Conservation (phyloP, 2,113 vertebrate genomes). For the Pollimyrus isidori region DNA sequence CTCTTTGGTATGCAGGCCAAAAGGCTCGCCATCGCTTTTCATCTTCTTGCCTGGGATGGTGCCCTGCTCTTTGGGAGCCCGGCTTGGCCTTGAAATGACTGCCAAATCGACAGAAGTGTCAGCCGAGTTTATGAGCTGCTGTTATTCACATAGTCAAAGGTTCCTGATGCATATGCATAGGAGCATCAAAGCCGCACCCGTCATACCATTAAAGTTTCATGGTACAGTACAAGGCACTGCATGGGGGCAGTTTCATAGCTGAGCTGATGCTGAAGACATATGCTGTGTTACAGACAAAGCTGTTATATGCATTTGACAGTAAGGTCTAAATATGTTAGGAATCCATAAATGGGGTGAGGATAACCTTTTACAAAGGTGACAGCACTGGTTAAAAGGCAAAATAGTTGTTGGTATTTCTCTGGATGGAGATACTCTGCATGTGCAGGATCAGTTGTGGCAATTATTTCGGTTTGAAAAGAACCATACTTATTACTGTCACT, state of each 20-base stretch:
- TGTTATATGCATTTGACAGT: not conserved
- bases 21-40: not conserved
- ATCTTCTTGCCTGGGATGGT: not conserved
- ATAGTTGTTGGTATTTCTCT: not conserved
- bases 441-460: not conserved
- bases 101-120: conserved; percentile 12
- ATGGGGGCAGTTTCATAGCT: not conserved
- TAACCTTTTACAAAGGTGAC: not conserved
- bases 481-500: not conserved
- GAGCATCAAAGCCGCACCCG: not conserved
- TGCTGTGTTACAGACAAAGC: not conserved
- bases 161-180: not conserved
- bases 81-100: not conserved
- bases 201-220: conserved; percentile 12
- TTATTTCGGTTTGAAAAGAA: not conserved
- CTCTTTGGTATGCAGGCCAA: not conserved
- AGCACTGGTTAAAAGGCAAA: not conserved
- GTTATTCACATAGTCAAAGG: not conserved
- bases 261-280: not conserved
- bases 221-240: not conserved
- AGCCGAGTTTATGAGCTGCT: not conserved
- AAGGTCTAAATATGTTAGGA: not conserved
- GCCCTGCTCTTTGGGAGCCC: not conserved
- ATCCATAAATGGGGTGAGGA: not conserved
- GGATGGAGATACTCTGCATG: not conserved